phyloP scores from a whole-genome alignment of 2,888 invertebrate species.

The Macrophya annulata region DNA sequence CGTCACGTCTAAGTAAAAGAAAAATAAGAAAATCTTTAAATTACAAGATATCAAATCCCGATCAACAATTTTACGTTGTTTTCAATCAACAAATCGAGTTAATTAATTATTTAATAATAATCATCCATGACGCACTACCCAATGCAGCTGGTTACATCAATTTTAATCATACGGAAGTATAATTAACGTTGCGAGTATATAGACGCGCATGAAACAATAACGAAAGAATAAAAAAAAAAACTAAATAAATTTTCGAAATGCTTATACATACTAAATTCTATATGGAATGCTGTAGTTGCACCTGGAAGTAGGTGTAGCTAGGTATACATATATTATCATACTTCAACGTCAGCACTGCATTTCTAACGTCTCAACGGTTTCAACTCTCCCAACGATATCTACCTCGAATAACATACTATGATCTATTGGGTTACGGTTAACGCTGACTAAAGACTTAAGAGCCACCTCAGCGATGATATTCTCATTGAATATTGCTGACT shows the following conservation, averaged over 20 bases:
- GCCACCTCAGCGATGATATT: conserved; percentile 49
- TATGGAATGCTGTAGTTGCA: not conserved
- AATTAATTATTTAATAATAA: not conserved
- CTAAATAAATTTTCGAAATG: not conserved
- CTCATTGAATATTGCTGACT: conserved; percentile 55
- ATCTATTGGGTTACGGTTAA: conserved; percentile 52
- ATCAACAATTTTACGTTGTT: not conserved
- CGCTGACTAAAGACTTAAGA: conserved; percentile 50
- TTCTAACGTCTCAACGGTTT: conserved; percentile 14
- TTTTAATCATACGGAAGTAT: not conserved
- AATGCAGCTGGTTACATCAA: not conserved
- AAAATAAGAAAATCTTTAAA: not conserved
- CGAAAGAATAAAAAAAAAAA: not conserved
- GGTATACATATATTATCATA: not conserved
- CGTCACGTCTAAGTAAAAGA: not conserved
- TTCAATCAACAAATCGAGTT: not conserved
- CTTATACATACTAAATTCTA: not conserved
- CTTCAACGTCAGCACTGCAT: conserved; percentile 28
- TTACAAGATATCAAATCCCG: not conserved
- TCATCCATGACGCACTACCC: not conserved
- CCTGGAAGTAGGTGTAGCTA: not conserved
- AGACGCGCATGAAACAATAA: not conserved
- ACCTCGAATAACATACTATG: conserved; percentile 48
- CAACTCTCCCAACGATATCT: conserved; percentile 16
- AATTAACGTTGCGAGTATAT: not conserved